Percentiles rank a stretch among this genome's conserved stretches.
Conservation (phyloP, 2,113 vertebrate species). For the Morone chrysops region DNA sequence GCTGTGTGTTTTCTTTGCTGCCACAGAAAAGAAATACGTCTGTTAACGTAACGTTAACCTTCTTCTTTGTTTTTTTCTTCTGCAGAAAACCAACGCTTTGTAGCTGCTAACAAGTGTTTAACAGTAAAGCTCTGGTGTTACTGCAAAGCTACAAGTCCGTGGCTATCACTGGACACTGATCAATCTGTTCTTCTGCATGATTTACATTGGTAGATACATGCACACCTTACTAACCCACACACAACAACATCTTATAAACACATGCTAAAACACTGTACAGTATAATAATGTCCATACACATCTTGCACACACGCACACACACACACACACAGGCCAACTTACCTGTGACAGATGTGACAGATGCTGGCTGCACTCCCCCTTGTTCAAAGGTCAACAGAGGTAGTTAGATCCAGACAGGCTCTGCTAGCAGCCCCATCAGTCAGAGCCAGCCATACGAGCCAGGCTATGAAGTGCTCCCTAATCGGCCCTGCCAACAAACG, state of each 20-base stretch:
- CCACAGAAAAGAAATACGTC: too few relatives aligned
- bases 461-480: not conserved
- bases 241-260: not conserved
- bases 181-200: not conserved
- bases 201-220: not conserved
- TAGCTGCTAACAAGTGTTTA: too few relatives aligned
- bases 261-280: too few relatives aligned
- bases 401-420: slow-evolving; percentile 41
- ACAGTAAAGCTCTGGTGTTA: too few relatives aligned
- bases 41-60: too few relatives aligned
- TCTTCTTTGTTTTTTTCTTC: too few relatives aligned
- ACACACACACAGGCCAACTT: too few relatives aligned
- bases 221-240: not conserved
- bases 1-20: too few relatives aligned
- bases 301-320: not conserved
- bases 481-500: slow-evolving; percentile 27
- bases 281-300: not conserved
- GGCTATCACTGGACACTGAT: not conserved
- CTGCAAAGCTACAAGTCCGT: not conserved
- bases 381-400: slow-evolving; percentile 41
- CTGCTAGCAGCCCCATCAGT: slow-evolving; percentile 32
- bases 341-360: slow-evolving; percentile 9
- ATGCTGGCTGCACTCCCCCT: slow-evolving; percentile 20
- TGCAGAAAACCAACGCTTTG: too few relatives aligned
- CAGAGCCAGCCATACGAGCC: slow-evolving; percentile 12